These are phyloP conservation scores for Drosophila auraria DNA, from an alignment of 1,140 invertebrate species.

Conservation along the genomic window DNA sequence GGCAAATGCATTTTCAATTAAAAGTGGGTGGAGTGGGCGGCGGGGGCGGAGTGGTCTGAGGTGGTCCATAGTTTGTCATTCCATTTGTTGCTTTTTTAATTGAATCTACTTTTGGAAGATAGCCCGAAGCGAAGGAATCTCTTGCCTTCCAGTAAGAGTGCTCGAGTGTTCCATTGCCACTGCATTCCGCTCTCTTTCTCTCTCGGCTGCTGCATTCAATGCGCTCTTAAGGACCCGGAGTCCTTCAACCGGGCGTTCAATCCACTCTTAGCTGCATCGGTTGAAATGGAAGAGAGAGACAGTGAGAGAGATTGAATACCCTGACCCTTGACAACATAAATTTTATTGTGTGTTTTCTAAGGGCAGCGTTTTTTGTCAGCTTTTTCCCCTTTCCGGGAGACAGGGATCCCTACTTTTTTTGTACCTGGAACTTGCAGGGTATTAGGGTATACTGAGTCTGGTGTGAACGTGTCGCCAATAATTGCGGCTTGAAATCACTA, in stretches of 20 bases:
- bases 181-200: conserved; percentile 38
- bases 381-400: background rate
- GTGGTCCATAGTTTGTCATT: conserved; percentile 28
- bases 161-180: conserved; percentile 31
- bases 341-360: conserved; percentile 55
- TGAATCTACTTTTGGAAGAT: conserved; percentile 38
- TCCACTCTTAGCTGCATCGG: conserved; percentile 22
- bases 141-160: conserved; percentile 59
- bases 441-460: background rate
- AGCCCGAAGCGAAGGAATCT: conserved; percentile 12
- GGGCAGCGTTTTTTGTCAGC: conserved; percentile 19
- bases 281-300: background rate
- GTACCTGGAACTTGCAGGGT: conserved; percentile 10
- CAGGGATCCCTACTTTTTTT: conserved; percentile 2
- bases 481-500: background rate
- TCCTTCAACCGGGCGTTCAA: conserved; percentile 7
- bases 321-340: conserved; percentile 74
- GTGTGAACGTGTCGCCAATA: no score
- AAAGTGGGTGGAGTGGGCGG: background rate
- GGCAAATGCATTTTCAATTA: conserved; percentile 59
- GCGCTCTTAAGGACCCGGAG: background rate
- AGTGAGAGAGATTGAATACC: conserved; percentile 28
- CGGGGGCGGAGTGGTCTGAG: background rate
- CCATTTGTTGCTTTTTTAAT: conserved; percentile 60
- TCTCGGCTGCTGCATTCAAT: conserved; percentile 26